Conservation (phyloP, 2,113 vertebrate genomes). For the Cichladusa arquata region DNA sequence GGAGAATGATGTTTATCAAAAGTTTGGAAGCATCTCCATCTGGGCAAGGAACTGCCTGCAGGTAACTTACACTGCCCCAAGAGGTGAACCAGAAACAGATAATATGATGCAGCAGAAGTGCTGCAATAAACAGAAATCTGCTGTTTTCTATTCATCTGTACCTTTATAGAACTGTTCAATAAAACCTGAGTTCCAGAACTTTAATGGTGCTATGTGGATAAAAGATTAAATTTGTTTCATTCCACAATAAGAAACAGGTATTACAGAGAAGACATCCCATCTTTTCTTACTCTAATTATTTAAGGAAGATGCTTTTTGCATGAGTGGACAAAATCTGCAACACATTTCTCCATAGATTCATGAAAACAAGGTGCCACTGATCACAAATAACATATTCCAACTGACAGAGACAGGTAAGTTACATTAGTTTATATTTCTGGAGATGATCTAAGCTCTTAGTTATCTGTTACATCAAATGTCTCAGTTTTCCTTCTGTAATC, state of each 20-base stretch:
- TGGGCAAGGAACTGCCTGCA: not conserved
- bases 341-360: not conserved
- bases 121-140: not conserved
- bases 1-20: not conserved
- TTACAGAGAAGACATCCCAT: not conserved
- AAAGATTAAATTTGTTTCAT: not conserved
- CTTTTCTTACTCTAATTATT: not conserved
- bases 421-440: conserved; percentile 56
- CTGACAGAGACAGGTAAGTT: conserved; percentile 27
- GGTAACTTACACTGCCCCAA: not conserved
- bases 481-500: conserved; percentile 64
- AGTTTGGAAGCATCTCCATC: not conserved
- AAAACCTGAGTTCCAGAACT: not conserved
- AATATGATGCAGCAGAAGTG: not conserved
- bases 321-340: not conserved
- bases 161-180: not conserved
- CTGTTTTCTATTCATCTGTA: not conserved
- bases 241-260: not conserved
- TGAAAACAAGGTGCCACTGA: not conserved
- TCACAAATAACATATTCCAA: conserved; percentile 25
- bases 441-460: conserved; percentile 64
- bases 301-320: not conserved
- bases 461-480: conserved; percentile 64
- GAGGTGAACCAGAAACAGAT: not conserved
- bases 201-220: rapidly evolving